Evolutionary conservation across 2,113 vertebrate genomes (phyloP).

Genomic region (Dicerorhinus sumatrensis): DNA sequence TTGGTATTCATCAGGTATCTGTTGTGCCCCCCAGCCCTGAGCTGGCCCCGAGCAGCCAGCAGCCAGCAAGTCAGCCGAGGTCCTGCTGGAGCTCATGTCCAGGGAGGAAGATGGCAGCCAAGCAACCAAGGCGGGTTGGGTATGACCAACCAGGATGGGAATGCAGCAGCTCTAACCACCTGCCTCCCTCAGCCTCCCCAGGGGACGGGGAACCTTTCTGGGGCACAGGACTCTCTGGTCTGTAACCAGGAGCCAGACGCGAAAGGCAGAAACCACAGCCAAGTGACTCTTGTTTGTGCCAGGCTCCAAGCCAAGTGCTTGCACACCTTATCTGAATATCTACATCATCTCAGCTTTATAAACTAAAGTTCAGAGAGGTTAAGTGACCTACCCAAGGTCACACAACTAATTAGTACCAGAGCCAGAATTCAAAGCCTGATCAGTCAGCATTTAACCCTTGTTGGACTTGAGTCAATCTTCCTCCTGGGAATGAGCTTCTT

Average conservation of each 20-base stretch:
- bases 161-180: neutral
- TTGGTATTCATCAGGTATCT: neutral
- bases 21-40: neutral
- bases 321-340: neutral
- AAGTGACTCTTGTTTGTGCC: neutral
- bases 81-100: neutral
- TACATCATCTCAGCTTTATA: neutral
- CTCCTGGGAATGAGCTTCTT: neutral
- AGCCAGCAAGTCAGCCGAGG: neutral
- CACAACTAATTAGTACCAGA: neutral
- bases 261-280: neutral
- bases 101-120: neutral
- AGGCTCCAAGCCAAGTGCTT: neutral
- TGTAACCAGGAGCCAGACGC: neutral
- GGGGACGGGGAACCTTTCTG: neutral
- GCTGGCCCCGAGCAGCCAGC: neutral
- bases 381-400: neutral
- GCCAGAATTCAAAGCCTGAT: neutral
- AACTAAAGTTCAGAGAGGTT: neutral
- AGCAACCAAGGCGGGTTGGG: neutral
- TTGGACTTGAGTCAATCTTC: neutral
- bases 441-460: neutral
- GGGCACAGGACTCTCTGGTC: neutral
- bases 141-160: neutral
- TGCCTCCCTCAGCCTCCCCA: neutral